Evolutionary conservation across 2,888 invertebrate genomes (phyloP).

Genomic region (Pogonocherus hispidulus): DNA sequence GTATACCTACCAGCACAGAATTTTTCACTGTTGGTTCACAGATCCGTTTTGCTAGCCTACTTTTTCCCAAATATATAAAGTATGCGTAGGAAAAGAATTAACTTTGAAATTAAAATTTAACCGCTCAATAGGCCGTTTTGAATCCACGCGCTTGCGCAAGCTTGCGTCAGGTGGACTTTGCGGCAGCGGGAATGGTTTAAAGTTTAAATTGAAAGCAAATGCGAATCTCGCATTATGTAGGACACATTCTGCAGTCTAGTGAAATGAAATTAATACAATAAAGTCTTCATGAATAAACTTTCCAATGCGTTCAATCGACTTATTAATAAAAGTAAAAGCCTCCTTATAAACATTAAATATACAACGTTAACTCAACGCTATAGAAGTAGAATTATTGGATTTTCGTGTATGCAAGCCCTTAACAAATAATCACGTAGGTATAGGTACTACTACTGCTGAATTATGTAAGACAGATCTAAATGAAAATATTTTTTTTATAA

Average conservation of each 20-base stretch:
- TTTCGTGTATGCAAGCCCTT: not conserved
- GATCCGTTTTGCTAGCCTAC: conserved; percentile 54
- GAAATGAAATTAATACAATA: conserved; percentile 45
- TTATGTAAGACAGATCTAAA: too few relatives aligned
- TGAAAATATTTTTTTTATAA: not conserved
- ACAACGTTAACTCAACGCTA: not conserved
- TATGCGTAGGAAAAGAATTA: not conserved
- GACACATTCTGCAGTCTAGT: conserved; percentile 1
- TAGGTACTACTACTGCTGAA: too few relatives aligned
- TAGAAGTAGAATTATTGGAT: not conserved
- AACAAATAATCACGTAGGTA: too few relatives aligned
- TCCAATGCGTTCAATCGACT: conserved; percentile 37
- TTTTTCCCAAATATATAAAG: conserved; percentile 8
- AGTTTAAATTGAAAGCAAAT: not conserved
- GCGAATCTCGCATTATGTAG: conserved; percentile 13
- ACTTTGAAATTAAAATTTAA: not conserved
- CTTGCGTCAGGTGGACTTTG: not conserved
- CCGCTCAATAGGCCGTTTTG: not conserved
- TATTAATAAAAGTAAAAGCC: conserved; percentile 45
- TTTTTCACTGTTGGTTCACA: conserved; percentile 55
- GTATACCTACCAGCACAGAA: conserved; percentile 57
- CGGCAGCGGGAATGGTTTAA: not conserved
- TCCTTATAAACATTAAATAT: conserved; percentile 34
- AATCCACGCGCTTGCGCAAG: not conserved
- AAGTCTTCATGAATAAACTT: conserved; percentile 47